A percentile compares a stretch with the other conserved stretches of the same genome.
These are phyloP conservation scores for Adelognathus sp. DNA, from an alignment of 2,888 invertebrate genomes.

Conservation along the genomic window DNA sequence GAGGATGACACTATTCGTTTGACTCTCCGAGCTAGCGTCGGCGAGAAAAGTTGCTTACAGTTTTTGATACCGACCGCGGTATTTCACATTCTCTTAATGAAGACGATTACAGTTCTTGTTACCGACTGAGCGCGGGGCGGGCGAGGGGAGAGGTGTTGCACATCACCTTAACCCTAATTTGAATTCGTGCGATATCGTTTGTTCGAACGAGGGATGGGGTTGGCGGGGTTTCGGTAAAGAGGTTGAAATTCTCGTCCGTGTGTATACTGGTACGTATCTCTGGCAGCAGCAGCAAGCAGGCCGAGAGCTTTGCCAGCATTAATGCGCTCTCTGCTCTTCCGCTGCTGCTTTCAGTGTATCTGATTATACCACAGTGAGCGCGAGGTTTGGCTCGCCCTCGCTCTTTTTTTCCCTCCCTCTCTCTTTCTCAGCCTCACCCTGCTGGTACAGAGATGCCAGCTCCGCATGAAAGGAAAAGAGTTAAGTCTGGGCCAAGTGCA, in stretches of 20 bases:
- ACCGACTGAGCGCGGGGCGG: no score
- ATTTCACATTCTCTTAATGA: no score
- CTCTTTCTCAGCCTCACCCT: neutral
- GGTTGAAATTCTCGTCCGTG: constrained; percentile 23
- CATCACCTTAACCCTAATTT: constrained; percentile 49
- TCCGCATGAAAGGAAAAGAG: constrained; percentile 45
- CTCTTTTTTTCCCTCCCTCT: constrained; percentile 1
- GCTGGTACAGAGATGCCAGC: constrained; percentile 24
- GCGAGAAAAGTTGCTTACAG: no score
- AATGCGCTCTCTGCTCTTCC: constrained; percentile 43
- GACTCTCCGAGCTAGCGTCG: no score
- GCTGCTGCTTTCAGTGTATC: constrained; percentile 52
- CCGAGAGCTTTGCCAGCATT: constrained; percentile 58
- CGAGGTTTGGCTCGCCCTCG: constrained; percentile 28
- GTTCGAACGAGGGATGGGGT: constrained; percentile 50
- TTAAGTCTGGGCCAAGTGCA: constrained; percentile 55
- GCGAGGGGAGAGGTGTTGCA: no score
- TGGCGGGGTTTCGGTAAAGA: no score
- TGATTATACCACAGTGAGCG: constrained; percentile 43
- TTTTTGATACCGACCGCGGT: no score
- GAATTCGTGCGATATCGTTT: constrained; percentile 55
- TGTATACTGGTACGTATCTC: constrained; percentile 52
- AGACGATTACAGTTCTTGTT: no score
- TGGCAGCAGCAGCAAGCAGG: constrained; percentile 44
- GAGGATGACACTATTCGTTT: no score